Percentiles rank a stretch among this genome's conserved stretches.
Conservation (phyloP, 2,888 invertebrate species). For the Eulithis testata region DNA sequence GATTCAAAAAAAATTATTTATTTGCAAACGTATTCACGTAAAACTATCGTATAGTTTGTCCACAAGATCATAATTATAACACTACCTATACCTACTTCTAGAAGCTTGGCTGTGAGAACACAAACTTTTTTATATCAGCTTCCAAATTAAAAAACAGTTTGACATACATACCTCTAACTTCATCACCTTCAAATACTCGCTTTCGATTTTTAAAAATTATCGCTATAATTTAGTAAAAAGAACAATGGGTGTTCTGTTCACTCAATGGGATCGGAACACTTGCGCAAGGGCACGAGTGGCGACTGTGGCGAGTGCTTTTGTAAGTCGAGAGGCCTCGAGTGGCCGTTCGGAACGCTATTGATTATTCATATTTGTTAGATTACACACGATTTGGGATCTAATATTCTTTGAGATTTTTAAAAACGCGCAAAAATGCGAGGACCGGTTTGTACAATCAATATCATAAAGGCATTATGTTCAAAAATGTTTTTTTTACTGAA, state of each 20-base stretch:
- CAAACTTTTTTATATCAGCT: not conserved
- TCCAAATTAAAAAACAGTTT: conserved; percentile 4
- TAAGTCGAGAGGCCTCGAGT: conserved; percentile 36
- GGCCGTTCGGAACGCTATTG: conserved; percentile 26
- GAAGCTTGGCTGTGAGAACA: too few species aligned
- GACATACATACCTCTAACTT: not conserved
- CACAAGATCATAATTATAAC: too few species aligned
- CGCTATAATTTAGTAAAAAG: conserved; percentile 36
- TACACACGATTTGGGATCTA: conserved; percentile 15
- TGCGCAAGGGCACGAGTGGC: conserved; percentile 40
- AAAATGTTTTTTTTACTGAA: too few species aligned
- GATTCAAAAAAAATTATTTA: not conserved
- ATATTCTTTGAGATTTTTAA: conserved; percentile 7
- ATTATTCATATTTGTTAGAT: conserved; percentile 36
- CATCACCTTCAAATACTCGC: not conserved
- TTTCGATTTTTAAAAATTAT: conserved; percentile 17
- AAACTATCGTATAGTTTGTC: not conserved
- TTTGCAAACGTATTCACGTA: not conserved
- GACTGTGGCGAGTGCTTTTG: conserved; percentile 39
- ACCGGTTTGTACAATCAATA: too few species aligned
- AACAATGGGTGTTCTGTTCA: conserved; percentile 38
- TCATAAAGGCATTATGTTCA: too few species aligned
- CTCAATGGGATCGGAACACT: conserved; percentile 36
- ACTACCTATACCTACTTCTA: too few species aligned
- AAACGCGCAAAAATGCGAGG: not conserved